Evolutionary conservation across 2,888 invertebrate species (phyloP), one percentile per base, ranked within the genome.

Genomic region (Clivina fossor): DNA sequence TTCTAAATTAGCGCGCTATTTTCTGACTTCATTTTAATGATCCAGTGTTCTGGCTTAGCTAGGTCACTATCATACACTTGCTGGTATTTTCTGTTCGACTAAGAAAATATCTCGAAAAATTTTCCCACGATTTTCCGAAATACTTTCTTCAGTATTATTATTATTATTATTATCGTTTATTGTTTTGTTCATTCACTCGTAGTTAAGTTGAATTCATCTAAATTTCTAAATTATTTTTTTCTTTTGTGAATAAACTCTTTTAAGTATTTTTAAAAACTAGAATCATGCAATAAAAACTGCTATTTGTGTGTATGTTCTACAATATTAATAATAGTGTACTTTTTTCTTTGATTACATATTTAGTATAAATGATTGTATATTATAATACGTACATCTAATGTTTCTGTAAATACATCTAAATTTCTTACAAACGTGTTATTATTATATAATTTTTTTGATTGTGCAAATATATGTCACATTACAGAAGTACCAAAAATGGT

Each of bases 1-100:
- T 73, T 73, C 73, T 73, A n/a, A n/a, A n/a, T n/a, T n/a, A n/a
- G n/a, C n/a, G n/a, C 73, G 72, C 58, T 69, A 70, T 72, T 71
- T 70, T 71, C 64, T 69, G 68, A 13, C 44, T 53, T 15, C 19
- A 49, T 49, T 37, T 11, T 1, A 18, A 11, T 35, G 13, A 13
- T 38, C 32, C 40, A 55, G 24, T 53, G 37, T 44, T 53, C 44
- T 19, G 9, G 30, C 7, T 18, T 3, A 13, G 33, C 13, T 7
- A 15, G 43, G 4, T 33, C 32, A 47, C 55, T 55, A 38, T 30
- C 55, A 55, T 55, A 55, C 47, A 55, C 40, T 13, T n/a, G 26
- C 24, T 15, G 15, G 15, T 43, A 9, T 26, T n/a, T 33, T 2
- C 16, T 9, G 16, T 18, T n/a, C 47, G 8, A 3, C 7, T 4